Evolutionary conservation across 1,140 invertebrate species (phyloP).

Genomic region (Radopholus similis): DNA sequence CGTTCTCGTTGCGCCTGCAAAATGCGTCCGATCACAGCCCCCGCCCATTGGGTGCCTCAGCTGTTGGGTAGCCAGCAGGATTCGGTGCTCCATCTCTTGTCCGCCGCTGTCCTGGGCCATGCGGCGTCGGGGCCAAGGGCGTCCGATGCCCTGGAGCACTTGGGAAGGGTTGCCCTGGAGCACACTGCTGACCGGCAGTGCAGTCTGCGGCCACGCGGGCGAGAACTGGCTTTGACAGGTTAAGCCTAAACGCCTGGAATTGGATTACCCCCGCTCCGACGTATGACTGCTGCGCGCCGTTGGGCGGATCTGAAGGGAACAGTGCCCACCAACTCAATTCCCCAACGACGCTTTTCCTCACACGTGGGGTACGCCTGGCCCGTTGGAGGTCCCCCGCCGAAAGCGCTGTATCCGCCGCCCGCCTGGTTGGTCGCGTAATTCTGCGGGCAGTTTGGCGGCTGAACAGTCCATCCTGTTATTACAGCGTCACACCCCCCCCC

Average conservation of each 20-base stretch:
- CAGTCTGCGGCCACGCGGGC: slow-evolving; percentile 5
- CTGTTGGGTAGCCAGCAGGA: slow-evolving; percentile 16
- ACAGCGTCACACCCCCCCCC: not conserved
- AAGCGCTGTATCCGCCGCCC: not conserved
- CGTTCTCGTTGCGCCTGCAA: not conserved
- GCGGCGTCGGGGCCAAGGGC: slow-evolving; percentile 3
- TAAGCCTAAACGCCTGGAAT: not conserved
- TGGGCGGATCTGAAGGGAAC: not conserved
- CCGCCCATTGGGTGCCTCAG: not conserved
- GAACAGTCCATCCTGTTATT: not conserved
- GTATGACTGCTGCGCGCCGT: not conserved
- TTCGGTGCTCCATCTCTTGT: slow-evolving; percentile 4
- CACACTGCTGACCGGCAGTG: slow-evolving; percentile 3
- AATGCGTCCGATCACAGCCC: too few species aligned
- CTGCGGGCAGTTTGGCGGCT: slow-evolving; percentile 23
- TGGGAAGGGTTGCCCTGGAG: slow-evolving; percentile 17
- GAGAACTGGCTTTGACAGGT: not conserved
- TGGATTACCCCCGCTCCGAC: slow-evolving; percentile 7
- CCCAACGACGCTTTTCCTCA: not conserved
- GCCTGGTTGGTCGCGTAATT: not conserved
- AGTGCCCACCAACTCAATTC: not conserved
- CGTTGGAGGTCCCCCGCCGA: not conserved
- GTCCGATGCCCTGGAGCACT: slow-evolving; percentile 13
- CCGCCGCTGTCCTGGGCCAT: not conserved
- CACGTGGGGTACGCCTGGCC: not conserved